Conservation (phyloP, 2,113 vertebrate species). For the Elachura formosa region DNA sequence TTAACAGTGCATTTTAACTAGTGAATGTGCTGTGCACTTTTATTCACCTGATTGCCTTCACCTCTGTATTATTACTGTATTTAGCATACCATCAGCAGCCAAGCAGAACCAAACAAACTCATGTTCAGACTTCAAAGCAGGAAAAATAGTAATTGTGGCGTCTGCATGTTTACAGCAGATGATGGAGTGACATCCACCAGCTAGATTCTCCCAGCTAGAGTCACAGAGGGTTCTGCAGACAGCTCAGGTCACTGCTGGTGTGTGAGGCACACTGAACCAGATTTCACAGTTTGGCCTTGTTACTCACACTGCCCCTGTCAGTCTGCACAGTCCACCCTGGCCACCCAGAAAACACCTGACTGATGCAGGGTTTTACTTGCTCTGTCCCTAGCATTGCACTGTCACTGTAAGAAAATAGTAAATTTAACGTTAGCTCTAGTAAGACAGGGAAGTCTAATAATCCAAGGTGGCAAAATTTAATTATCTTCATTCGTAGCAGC, state of each 20-base stretch:
- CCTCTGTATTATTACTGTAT: constrained; percentile 47
- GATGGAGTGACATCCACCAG: constrained; percentile 9
- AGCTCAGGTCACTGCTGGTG: constrained; percentile 6
- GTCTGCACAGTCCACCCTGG: background rate
- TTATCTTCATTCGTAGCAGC: background rate
- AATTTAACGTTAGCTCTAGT: background rate
- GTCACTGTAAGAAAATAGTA: background rate
- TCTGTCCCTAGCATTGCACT: background rate
- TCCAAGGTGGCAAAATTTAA: background rate
- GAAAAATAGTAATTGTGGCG: constrained; percentile 70
- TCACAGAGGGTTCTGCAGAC: background rate
- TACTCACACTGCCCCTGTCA: accelerated
- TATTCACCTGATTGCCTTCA: constrained; percentile 56
- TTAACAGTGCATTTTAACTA: constrained; percentile 47
- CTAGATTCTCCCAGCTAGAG: background rate
- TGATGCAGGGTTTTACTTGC: background rate
- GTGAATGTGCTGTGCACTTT: constrained; percentile 34
- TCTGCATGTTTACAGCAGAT: constrained; percentile 72
- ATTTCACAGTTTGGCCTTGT: background rate
- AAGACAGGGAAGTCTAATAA: background rate
- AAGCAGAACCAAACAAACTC: constrained; percentile 82
- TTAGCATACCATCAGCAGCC: constrained; percentile 74
- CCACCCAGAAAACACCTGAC: background rate
- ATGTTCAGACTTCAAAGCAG: constrained; percentile 77
- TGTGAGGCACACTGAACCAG: background rate